phyloP scores from a whole-genome alignment of 53 echinoderm and acorn worm genomes.

The Antedon mediterranea region DNA sequence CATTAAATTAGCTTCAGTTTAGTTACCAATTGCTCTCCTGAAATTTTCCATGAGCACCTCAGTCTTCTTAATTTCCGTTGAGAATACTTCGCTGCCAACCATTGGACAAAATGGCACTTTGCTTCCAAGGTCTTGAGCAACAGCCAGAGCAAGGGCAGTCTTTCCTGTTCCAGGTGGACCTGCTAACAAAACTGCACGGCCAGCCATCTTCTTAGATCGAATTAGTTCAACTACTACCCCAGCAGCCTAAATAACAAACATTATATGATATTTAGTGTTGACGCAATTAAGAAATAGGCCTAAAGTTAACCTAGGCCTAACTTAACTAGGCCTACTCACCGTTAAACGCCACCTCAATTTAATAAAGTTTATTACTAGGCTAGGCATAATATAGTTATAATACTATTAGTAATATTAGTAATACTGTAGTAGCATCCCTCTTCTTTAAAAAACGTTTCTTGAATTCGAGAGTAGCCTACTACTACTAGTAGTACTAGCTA shows the following conservation, averaged over 20 bases:
- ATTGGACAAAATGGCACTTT: constrained; percentile 98
- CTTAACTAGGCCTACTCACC: too few relatives aligned
- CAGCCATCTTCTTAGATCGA: constrained; percentile 92
- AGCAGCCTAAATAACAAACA: constrained; percentile 39
- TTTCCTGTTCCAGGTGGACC: constrained; percentile 98
- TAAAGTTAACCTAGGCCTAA: too few relatives aligned
- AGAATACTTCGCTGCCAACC: constrained; percentile 98
- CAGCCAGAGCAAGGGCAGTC: constrained; percentile 88
- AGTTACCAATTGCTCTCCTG: constrained; percentile 91
- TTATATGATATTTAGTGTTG: background rate
- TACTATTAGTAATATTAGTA: too few relatives aligned
- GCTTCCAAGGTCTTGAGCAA: constrained; percentile 89
- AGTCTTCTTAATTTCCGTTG: constrained; percentile 96
- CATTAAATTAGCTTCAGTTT: too few relatives aligned
- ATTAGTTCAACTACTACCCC: constrained; percentile 88
- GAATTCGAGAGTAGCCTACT: too few relatives aligned
- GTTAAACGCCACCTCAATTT: too few relatives aligned
- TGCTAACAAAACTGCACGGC: constrained; percentile 78
- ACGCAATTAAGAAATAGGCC: too few relatives aligned
- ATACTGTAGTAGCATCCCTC: too few relatives aligned
- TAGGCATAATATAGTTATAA: too few relatives aligned
- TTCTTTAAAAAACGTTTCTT: too few relatives aligned
- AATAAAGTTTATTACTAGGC: too few relatives aligned
- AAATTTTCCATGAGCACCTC: constrained; percentile 99
- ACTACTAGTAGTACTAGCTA: too few relatives aligned